A percentile compares a stretch with the other conserved stretches of the same genome.
These are phyloP conservation scores for Chrysolina haemoptera DNA, from an alignment of 2,888 invertebrate species.

Conservation along the genomic window DNA sequence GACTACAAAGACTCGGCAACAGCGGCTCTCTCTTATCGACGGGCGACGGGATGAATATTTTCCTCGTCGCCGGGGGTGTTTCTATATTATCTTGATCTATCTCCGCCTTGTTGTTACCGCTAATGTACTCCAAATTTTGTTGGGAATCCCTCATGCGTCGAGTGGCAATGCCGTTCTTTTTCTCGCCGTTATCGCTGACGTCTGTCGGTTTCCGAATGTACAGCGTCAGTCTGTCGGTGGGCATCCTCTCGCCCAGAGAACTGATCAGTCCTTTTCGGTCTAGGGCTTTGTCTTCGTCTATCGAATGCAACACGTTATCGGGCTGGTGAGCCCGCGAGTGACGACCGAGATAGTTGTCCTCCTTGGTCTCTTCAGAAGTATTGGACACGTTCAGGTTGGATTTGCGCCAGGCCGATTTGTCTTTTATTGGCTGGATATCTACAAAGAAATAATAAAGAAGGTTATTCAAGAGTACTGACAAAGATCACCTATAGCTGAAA, in stretches of 20 bases:
- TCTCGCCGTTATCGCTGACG: neutral
- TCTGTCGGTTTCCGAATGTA: slow-evolving; percentile 73
- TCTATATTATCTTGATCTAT: slow-evolving; percentile 93
- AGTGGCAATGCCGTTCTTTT: slow-evolving; percentile 40
- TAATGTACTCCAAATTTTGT: slow-evolving; percentile 49
- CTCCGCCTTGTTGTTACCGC: slow-evolving; percentile 78
- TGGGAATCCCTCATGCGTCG: slow-evolving; percentile 52
- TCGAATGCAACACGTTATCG: slow-evolving; percentile 70
- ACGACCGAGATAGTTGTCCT: slow-evolving; percentile 74
- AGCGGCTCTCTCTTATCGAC: slow-evolving; percentile 71
- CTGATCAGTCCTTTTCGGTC: slow-evolving; percentile 73
- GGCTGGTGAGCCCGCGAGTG: slow-evolving; percentile 66
- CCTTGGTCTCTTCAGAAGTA: slow-evolving; percentile 78
- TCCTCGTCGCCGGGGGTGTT: slow-evolving; percentile 87
- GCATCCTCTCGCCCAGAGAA: slow-evolving; percentile 71
- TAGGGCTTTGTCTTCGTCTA: slow-evolving; percentile 70
- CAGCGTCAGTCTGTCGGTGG: slow-evolving; percentile 74
- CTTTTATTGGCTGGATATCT: slow-evolving; percentile 84
- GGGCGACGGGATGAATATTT: slow-evolving; percentile 77
- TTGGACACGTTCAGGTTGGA: slow-evolving; percentile 77
- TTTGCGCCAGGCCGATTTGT: slow-evolving; percentile 85
- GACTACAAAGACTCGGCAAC: slow-evolving; percentile 73
- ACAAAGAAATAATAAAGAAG: neutral
- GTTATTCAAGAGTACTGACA: too few species aligned
- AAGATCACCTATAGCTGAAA: too few species aligned